These are phyloP conservation scores for Mayetiola destructor DNA, from an alignment of 2,888 invertebrate genomes.

Conservation along the genomic window DNA sequence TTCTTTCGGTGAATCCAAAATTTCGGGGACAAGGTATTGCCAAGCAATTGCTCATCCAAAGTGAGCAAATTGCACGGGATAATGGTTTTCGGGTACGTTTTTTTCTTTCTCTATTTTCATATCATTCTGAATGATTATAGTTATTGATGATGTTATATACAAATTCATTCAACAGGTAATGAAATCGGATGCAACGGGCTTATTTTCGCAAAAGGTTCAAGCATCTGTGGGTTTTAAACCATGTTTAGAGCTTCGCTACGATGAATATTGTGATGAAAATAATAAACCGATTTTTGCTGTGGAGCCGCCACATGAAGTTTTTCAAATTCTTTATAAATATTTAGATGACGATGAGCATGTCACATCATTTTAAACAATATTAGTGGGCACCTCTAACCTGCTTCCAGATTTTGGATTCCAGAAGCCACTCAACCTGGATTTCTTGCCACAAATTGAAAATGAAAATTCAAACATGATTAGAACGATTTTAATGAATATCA, in stretches of 20 bases:
- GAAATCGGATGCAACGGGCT: slow-evolving; percentile 69
- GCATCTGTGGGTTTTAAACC: slow-evolving; percentile 50
- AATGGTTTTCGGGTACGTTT: slow-evolving; percentile 50
- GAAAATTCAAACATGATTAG: too few relatives aligned
- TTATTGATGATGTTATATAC: neutral
- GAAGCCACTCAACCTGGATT: too few relatives aligned
- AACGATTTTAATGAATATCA: too few relatives aligned
- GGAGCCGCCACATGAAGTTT: slow-evolving; percentile 50
- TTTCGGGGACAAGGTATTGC: slow-evolving; percentile 63
- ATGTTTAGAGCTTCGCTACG: slow-evolving; percentile 50
- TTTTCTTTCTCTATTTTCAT: neutral
- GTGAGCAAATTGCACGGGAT: slow-evolving; percentile 49
- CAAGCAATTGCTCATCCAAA: slow-evolving; percentile 50
- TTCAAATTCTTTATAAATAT: slow-evolving; percentile 46
- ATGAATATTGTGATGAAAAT: slow-evolving; percentile 48
- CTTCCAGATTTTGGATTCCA: too few relatives aligned
- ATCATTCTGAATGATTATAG: too few relatives aligned
- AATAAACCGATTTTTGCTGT: slow-evolving; percentile 46
- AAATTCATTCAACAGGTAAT: slow-evolving; percentile 41
- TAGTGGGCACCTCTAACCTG: too few relatives aligned
- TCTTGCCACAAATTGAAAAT: too few relatives aligned
- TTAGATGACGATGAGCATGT: slow-evolving; percentile 10
- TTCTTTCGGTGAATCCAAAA: slow-evolving; percentile 53
- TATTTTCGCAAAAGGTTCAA: slow-evolving; percentile 62
- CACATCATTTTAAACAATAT: neutral